Percentiles rank a stretch among this genome's conserved stretches.
phyloP scores from a whole-genome alignment of 2,888 invertebrate genomes.

The Hypena proboscidalis region DNA sequence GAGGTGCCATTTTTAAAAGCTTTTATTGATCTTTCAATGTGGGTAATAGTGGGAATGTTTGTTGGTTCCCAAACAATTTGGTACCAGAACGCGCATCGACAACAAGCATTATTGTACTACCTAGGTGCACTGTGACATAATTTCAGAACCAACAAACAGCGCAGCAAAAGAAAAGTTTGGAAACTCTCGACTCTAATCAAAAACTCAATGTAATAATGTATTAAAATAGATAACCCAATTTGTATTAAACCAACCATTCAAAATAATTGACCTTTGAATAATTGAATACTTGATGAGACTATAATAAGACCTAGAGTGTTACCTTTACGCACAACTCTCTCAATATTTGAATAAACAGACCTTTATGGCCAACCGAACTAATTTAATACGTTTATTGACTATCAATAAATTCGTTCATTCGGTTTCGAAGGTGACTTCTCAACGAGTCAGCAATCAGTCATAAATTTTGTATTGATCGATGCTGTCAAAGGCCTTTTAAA shows the following conservation, averaged over 20 bases:
- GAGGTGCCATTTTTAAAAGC: no score
- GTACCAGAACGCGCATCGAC: no score
- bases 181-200: no score
- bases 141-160: no score
- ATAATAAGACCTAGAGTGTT: conserved; percentile 8
- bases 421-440: conserved; percentile 21
- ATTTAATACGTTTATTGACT: conserved; percentile 15
- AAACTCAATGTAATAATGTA: no score
- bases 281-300: conserved; percentile 4
- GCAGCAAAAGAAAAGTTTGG: no score
- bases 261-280: conserved; percentile 1
- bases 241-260: not conserved
- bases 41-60: no score
- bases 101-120: no score
- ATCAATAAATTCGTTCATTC: conserved; percentile 5
- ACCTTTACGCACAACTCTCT: conserved; percentile 11
- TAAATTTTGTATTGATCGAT: conserved; percentile 33
- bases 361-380: conserved; percentile 13
- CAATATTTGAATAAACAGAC: conserved; percentile 6
- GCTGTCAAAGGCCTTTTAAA: conserved; percentile 37
- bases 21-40: no score
- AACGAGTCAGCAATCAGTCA: conserved; percentile 24
- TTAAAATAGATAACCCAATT: no score
- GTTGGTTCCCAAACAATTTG: no score
- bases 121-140: no score